phyloP scores from a whole-genome alignment of 2,113 vertebrate species.

The Athene cunicularia region DNA sequence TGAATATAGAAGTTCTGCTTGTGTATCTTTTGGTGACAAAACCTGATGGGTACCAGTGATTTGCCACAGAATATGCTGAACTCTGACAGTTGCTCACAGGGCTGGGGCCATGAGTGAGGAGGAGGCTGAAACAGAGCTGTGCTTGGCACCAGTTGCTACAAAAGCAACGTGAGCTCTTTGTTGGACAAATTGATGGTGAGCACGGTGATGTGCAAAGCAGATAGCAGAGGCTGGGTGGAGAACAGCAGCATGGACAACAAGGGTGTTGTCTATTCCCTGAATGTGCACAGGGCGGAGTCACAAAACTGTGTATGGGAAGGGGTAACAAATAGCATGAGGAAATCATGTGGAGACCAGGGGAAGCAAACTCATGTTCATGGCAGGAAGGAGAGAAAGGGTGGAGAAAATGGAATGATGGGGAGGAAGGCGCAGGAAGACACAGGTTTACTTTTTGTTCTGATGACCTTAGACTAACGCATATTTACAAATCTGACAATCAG shows the following conservation, averaged over 20 bases:
- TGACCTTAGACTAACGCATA: not conserved
- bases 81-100: not conserved
- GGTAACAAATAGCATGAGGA: conserved; percentile 59
- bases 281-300: not conserved
- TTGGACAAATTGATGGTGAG: rapidly evolving
- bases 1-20: not conserved
- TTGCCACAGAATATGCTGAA: rapidly evolving
- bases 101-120: rapidly evolving
- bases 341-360: conserved; percentile 58
- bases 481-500: not conserved
- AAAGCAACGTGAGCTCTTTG: rapidly evolving
- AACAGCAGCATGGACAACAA: not conserved
- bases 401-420: conserved; percentile 41
- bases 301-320: not conserved
- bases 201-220: not conserved
- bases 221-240: not conserved
- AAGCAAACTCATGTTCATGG: not conserved
- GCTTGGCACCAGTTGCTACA: not conserved
- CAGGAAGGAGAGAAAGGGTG: conserved; percentile 66
- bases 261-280: conserved; percentile 19
- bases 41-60: not conserved
- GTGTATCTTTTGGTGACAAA: not conserved
- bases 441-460: not conserved
- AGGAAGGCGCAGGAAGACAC: not conserved
- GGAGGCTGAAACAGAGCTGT: not conserved